Evolutionary conservation across 2,113 vertebrate species (phyloP), one percentile per base, ranked within the genome.

Genomic region (Actinemys pallida): DNA sequence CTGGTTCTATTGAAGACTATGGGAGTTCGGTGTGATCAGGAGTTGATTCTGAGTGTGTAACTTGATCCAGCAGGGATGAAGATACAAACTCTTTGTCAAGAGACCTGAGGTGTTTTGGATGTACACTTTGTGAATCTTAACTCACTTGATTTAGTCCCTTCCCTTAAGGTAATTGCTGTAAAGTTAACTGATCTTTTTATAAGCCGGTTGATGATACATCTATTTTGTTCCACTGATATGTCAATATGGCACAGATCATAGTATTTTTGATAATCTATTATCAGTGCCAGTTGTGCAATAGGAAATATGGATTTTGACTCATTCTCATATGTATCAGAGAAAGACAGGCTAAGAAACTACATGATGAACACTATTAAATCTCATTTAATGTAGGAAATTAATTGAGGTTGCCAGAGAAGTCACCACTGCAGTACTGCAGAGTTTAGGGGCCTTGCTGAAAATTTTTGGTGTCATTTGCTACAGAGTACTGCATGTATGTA

Each of bases 171-270:
- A n/a, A n/a, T 16, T n/a, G 14, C 35, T 69, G 14, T 65, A 65
- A 69, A n/a, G 31, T 69, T 85, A 83, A 75, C 65, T 2, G 72
- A 81, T 49, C 16, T 76, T 92, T 97, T 88, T 88, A 90, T 86
- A 31, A 86, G 19, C 16, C 69, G 82, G 31, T 2, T 95, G 95
- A 95, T 90, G 17, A 90, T 82, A 79, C 76, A 84, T 24, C 5
- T 90, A 1, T 86, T 92, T 86, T 93, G 27, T 59, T 86, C n/a
- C 76, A 14, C 49, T 62, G 80, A 53, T 83, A 52, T 22, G n/a
- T 29, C 65, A 93, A 83, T 9, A 59, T 4, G 24, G 35, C 2
- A 79, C 45, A 47, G 76, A 49, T 49, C 25, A 47, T 39, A 79
- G 42, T 13, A n/a, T 31, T 76, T 92, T 13, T 57, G 25, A 17